Percentiles rank a stretch among this genome's conserved stretches.
These are phyloP conservation scores for Myotis pilosus DNA, from an alignment of 2,797 vertebrate genomes.

Conservation along the genomic window DNA sequence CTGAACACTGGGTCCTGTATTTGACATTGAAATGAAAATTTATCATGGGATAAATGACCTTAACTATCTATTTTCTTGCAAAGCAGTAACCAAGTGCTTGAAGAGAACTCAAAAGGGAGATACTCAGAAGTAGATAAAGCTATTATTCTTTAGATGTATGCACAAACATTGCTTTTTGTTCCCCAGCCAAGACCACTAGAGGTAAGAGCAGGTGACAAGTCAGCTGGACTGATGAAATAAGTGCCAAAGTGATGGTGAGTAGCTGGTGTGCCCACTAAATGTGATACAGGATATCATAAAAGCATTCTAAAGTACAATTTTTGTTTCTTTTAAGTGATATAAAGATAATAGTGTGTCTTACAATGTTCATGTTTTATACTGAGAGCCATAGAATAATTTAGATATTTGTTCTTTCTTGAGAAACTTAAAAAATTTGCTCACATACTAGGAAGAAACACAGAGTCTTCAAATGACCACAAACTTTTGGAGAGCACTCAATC, in stretches of 20 bases:
- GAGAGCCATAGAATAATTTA: not conserved
- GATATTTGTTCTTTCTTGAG: not conserved
- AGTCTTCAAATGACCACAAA: not conserved
- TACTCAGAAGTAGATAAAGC: not conserved
- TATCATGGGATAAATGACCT: not conserved
- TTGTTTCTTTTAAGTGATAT: constrained; percentile 17
- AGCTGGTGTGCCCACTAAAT: not conserved
- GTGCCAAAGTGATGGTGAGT: not conserved
- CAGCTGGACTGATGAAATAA: not conserved
- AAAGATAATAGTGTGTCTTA: not conserved
- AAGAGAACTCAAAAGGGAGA: not conserved
- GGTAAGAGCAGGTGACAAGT: not conserved
- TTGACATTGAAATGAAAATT: not conserved
- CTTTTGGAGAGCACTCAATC: not conserved
- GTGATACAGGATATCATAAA: not conserved
- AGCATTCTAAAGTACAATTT: not conserved
- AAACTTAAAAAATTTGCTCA: not conserved
- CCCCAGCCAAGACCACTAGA: not conserved
- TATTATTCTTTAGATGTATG: not conserved
- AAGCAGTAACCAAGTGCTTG: not conserved
- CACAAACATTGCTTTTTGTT: not conserved
- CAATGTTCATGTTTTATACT: constrained; percentile 9
- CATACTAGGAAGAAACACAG: not conserved
- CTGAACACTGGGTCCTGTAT: not conserved
- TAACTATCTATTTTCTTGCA: not conserved